Evolutionary conservation across 2,113 vertebrate species (phyloP), one percentile per base, ranked within the genome.

Genomic region (Scopus umbretta): DNA sequence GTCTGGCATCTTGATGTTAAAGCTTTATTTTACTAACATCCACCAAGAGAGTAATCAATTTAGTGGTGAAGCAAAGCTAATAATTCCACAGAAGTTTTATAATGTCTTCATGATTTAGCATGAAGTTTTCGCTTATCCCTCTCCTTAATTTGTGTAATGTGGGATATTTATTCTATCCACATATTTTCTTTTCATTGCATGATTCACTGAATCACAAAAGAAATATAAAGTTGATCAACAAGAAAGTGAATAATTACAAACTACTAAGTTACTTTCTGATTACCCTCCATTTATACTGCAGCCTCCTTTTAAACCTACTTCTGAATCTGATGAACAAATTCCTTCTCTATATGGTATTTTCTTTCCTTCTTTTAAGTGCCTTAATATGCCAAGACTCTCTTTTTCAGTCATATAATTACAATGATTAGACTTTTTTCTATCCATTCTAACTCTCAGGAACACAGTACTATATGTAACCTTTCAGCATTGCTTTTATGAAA

Each of bases 31-130:
- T 98, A 96, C 73, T 96, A 97, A 97, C 92, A 96, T 96, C 76
- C 86, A 98, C 96, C 96, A 95, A 93, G 96, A 98, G 94, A 96
- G 49, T 88, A 97, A 98, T 98, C 96, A 97, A 94, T 98, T 97
- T 96, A 94, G 91, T 97, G 93, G 82, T 92, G 91, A 98, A 95
- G 86, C 91, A 94, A 83, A 94, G 94, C 97, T 97, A 98, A 97
- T 97, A 97, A 98, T 97, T 96, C 92, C 79, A 70, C 79, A 86
- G 83, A 95, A 96, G 92, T 98, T 97, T 94, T 96, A 75, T 87
- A 93, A 93, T 53, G 74, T 95, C 90, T 91, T 96, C 79, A 71
- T 94, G 94, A 59, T 93, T 97, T 81, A 90, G 91, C 88, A 76
- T 95, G 74, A 97, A 97, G 95, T 94, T 98, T 97, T 97, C 88